Evolutionary conservation across 1,140 invertebrate species (phyloP).

Genomic region (Ceratosolen solmsi): DNA sequence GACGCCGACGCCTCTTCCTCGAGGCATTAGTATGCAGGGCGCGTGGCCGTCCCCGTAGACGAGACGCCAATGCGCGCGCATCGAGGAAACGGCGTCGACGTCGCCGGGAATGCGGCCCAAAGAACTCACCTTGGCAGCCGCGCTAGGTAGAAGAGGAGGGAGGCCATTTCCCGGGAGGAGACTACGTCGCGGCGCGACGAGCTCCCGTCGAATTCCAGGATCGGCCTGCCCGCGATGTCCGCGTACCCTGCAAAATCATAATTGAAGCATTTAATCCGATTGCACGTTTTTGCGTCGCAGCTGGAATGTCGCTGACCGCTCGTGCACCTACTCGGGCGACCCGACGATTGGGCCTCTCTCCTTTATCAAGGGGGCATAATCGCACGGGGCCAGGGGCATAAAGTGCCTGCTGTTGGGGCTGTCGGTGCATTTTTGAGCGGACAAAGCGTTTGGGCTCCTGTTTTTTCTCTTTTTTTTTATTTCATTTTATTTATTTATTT

Average conservation of each 20-base stretch:
- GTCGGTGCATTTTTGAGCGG: too few species aligned
- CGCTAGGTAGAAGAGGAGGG: constrained; percentile 70
- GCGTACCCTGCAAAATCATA: constrained; percentile 61
- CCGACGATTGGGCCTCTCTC: too few species aligned
- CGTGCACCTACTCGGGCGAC: too few species aligned
- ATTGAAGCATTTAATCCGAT: constrained; percentile 11
- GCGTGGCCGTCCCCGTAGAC: too few species aligned
- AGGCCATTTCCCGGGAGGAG: constrained; percentile 67
- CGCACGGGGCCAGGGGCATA: too few species aligned
- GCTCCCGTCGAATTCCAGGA: constrained; percentile 67
- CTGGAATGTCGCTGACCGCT: not conserved
- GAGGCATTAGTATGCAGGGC: not conserved
- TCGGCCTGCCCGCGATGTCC: constrained; percentile 62
- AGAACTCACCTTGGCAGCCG: constrained; percentile 68
- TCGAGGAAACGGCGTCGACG: too few species aligned
- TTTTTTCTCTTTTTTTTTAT: too few species aligned
- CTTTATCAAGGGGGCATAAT: too few species aligned
- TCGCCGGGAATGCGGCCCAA: constrained; percentile 2
- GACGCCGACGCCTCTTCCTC: not conserved
- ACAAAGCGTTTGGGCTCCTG: too few species aligned
- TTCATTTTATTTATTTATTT: too few species aligned
- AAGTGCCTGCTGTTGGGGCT: too few species aligned
- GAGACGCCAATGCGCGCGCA: too few species aligned
- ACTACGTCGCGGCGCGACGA: constrained; percentile 60
- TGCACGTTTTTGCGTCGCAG: not conserved